A percentile compares a stretch with the other conserved stretches of the same genome.
These are phyloP conservation scores for Ceryle rudis DNA, from an alignment of 2,797 vertebrate species.

Conservation along the genomic window DNA sequence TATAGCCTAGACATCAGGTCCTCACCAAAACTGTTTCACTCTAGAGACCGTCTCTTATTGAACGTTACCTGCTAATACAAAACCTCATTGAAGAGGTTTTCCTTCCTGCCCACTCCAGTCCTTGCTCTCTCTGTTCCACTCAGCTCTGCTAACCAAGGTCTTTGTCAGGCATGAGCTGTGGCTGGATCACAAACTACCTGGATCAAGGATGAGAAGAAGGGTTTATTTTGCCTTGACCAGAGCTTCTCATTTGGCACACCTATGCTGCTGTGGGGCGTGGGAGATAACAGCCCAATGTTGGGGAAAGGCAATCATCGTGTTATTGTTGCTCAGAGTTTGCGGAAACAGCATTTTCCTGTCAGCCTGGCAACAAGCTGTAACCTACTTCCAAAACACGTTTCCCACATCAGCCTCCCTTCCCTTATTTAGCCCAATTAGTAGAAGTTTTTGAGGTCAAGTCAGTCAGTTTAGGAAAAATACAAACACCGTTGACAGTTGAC, in stretches of 20 bases:
- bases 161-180: not conserved
- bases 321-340: not conserved
- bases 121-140: not conserved
- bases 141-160: not conserved
- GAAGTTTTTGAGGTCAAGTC: not conserved
- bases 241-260: not conserved
- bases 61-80: not conserved
- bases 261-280: not conserved
- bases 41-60: not conserved
- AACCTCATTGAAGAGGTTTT: not conserved
- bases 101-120: not conserved
- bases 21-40: not conserved
- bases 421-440: not conserved
- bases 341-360: not conserved
- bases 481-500: not conserved
- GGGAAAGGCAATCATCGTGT: not conserved
- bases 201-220: not conserved
- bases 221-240: not conserved
- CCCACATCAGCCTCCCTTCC: not conserved
- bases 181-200: not conserved
- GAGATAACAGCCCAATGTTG: rapidly evolving
- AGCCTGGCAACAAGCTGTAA: not conserved
- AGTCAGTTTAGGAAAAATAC: not conserved
- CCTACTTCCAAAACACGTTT: not conserved
- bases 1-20: not conserved